A percentile compares a stretch with the other conserved stretches of the same genome.
Conservation (phyloP, 2,797 vertebrate genomes). For the Pangasius macronema region DNA sequence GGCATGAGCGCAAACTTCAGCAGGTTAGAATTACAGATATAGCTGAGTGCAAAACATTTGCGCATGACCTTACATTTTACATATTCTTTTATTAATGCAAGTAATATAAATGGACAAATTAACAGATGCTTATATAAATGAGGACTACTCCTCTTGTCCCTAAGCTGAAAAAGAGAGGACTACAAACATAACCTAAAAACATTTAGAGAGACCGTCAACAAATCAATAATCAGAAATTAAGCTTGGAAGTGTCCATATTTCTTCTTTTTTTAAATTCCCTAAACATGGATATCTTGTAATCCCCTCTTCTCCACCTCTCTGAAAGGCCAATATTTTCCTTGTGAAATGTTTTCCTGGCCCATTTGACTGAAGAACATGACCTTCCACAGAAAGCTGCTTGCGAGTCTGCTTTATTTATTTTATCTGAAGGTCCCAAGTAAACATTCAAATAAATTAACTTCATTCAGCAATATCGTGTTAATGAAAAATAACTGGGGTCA, state of each 20-base stretch:
- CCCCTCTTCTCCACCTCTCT: slow-evolving; percentile 5
- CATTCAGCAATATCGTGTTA: background rate
- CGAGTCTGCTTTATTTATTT: background rate
- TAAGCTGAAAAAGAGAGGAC: no score
- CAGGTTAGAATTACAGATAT: slow-evolving; percentile 62
- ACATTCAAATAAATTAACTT: background rate
- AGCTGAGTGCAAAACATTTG: background rate
- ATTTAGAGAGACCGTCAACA: no score
- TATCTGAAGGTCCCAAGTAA: background rate
- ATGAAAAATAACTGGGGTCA: background rate
- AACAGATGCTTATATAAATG: background rate
- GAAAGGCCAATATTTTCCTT: background rate
- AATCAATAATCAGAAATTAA: no score
- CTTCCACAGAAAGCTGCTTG: background rate
- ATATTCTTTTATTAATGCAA: background rate
- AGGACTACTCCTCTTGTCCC: background rate
- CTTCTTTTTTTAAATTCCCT: background rate
- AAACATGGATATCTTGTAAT: background rate
- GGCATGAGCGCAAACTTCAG: slow-evolving; percentile 69
- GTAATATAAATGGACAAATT: background rate
- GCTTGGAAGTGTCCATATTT: background rate
- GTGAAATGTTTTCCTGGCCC: background rate
- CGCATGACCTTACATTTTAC: background rate
- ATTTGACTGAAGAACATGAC: background rate
- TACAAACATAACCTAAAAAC: no score